Conservation (phyloP, 2,888 invertebrate species). For the Sthenelais limicola region DNA sequence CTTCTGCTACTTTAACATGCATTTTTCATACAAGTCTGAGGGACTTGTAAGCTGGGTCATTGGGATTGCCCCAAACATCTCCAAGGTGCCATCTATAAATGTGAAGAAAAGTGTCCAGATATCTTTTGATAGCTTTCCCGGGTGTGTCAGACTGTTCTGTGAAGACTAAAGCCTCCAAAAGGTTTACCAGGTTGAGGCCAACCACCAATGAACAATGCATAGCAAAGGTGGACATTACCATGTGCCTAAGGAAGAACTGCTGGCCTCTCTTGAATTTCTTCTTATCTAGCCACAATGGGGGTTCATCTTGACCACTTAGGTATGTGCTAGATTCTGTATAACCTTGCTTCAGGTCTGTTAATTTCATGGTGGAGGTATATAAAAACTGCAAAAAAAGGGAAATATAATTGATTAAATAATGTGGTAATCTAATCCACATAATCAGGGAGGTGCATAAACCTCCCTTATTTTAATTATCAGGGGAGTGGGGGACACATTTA, state of each 20-base stretch:
- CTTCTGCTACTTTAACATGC: slow-evolving; percentile 75
- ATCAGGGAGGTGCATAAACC: no score
- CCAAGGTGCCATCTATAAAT: slow-evolving; percentile 85
- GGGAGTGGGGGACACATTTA: no score
- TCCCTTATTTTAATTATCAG: no score
- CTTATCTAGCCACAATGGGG: slow-evolving; percentile 73
- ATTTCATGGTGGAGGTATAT: background rate
- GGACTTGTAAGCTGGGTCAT: slow-evolving; percentile 72
- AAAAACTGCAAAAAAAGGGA: no score
- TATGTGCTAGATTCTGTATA: background rate
- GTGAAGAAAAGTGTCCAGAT: slow-evolving; percentile 85
- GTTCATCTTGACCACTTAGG: background rate
- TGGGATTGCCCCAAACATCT: slow-evolving; percentile 77
- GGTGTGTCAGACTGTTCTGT: slow-evolving; percentile 81
- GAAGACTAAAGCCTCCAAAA: slow-evolving; percentile 80
- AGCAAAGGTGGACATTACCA: slow-evolving; percentile 80
- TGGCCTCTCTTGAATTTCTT: slow-evolving; percentile 77
- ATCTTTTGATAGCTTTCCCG: slow-evolving; percentile 82
- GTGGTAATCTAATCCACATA: no score
- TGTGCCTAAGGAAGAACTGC: slow-evolving; percentile 80
- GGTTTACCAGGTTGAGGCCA: slow-evolving; percentile 83
- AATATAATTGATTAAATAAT: no score
- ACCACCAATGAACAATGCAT: slow-evolving; percentile 85
- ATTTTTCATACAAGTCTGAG: slow-evolving; percentile 72
- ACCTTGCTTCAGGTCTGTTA: background rate